Base-by-base conservation (phyloP, 2,888 invertebrate genomes). In the Leptinotarsa rubiginosa region DNA sequence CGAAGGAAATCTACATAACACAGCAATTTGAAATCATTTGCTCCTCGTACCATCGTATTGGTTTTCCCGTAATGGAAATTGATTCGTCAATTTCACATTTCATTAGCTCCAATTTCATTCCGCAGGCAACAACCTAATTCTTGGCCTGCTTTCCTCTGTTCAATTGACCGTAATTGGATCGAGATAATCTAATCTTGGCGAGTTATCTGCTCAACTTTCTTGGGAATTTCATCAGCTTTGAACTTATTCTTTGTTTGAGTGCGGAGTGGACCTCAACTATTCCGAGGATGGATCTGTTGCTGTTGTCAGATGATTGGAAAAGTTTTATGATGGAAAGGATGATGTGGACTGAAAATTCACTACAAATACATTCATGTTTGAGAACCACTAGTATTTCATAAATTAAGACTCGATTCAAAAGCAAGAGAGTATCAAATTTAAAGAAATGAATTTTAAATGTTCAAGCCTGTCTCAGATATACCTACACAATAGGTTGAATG, bases 121-220 rank as follows among this genome's bases (percentile, higher is more conserved):
- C 68, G 70, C 67, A 49, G 75, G 25, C 47, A 22, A 66, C 47
- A 75, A 77, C 76, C 75, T 76, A 73, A 77, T 76, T 77, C 77
- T 73, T 72, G 79, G 73, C 71, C 74, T 64, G 69, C 62, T 62
- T n/a, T 62, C 71, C 74, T 65, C 50, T 64, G 74, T 74, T 77
- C 77, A 78, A 79, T 79, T 79, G 79, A 78, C 79, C 79, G 76
- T 77, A 76, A 77, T 77, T 77, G 75, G 75, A 77, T 77, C 70
- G 75, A 75, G 74, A 77, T 78, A 78, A 78, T 77, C 78, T 73
- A 74, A 74, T 78, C 73, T 73, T 52, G 56, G 72, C 74, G 74
- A 76, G 54, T 74, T 76, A 76, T 76, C 75, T 67, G 65, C 65
- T 62, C 72, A 69, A 50, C 56, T 74, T 74, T 67, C 73, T 68